Percentiles rank a stretch among this genome's conserved stretches.
Conservation (phyloP, 2,113 vertebrate species). For the Xenopus borealis region DNA sequence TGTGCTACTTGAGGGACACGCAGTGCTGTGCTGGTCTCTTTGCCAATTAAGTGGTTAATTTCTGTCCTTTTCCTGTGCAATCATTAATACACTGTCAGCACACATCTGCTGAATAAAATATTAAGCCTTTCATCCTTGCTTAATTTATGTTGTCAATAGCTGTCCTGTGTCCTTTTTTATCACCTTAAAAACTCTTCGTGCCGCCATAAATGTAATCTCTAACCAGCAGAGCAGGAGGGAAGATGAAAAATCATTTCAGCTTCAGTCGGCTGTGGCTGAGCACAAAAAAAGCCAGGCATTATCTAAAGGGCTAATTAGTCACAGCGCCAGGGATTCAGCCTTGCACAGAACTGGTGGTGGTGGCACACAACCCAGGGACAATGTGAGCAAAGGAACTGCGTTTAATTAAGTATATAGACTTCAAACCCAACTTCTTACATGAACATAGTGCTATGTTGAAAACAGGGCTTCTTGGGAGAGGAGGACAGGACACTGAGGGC, state of each 20-base stretch:
- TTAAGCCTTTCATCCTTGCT: background rate
- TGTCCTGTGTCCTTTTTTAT: background rate
- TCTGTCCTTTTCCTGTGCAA: background rate
- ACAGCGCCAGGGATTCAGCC: background rate
- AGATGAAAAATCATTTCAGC: background rate
- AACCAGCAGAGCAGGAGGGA: slow-evolving; percentile 7
- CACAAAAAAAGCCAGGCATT: background rate
- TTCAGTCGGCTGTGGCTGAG: background rate
- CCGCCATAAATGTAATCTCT: background rate
- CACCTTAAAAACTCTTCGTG: background rate
- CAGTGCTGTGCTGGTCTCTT: background rate
- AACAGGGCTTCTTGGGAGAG: too few relatives aligned
- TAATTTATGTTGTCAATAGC: slow-evolving; percentile 2
- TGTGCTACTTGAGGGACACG: background rate
- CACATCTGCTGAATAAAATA: slow-evolving; percentile 1
- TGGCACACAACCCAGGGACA: background rate
- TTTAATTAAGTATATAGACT: background rate
- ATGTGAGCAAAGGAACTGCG: slow-evolving; percentile 1
- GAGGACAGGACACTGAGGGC: too few relatives aligned
- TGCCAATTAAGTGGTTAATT: background rate
- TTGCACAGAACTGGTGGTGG: background rate
- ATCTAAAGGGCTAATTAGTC: slow-evolving; percentile 20
- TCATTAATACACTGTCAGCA: background rate
- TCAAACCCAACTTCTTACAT: too few relatives aligned
- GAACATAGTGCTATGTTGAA: too few relatives aligned